Conservation (phyloP, 2,113 vertebrate species). For the Phasianus colchicus region DNA sequence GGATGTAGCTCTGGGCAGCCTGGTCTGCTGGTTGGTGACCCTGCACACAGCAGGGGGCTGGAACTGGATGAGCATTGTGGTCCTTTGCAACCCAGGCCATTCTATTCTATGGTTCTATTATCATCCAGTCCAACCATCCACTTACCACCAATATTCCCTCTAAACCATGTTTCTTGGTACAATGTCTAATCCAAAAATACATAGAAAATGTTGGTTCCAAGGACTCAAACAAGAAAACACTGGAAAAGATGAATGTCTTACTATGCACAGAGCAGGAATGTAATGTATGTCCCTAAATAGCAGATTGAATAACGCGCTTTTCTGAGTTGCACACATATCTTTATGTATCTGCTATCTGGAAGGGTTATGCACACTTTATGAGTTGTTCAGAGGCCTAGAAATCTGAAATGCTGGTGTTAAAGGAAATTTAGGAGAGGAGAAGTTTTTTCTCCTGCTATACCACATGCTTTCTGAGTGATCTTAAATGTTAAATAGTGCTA, state of each 20-base stretch:
- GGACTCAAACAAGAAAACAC: background rate
- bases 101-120: no score
- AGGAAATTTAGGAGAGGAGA: background rate
- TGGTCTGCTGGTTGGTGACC: no score
- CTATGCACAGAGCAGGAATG: background rate
- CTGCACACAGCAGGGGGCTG: no score
- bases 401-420: background rate
- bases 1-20: no score
- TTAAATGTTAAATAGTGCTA: background rate
- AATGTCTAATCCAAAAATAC: background rate
- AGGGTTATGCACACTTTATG: background rate
- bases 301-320: background rate
- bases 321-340: background rate
- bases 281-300: background rate
- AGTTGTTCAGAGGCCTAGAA: background rate
- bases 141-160: no score
- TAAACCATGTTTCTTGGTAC: no score
- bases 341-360: background rate
- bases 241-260: background rate
- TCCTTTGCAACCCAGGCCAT: no score
- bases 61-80: no score
- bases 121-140: no score
- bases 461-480: background rate
- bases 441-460: background rate
- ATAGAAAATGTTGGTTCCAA: background rate